Evolutionary conservation across 1,140 invertebrate genomes (phyloP), one percentile per base, ranked within the genome.

Genomic region (Stegodyphus dumicola): DNA sequence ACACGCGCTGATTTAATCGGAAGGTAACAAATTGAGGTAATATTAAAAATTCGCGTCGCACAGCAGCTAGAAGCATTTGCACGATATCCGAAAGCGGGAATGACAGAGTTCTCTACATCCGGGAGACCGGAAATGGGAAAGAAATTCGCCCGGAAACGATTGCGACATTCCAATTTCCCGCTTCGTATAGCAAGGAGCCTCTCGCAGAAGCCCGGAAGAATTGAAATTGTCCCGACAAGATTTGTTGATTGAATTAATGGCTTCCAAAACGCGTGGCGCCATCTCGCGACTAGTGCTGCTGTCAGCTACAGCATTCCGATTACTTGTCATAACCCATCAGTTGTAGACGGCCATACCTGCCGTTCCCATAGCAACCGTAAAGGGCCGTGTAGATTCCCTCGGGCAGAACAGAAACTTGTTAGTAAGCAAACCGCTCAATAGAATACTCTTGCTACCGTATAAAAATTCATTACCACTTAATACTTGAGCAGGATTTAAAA

Each of bases 211-310:
- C 54, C 77, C 77, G 77, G 77, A 70, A 79, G 77, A 79, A 70
- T 79, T 79, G 77, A 79, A 70, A 79, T 79, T 79, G 77, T 79
- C 77, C 70, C 65, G 49, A 53, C 65, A 56, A 67, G 65, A 66
- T 77, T 77, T 67, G 76, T 67, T 79, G 77, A 79, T 79, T 79
- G 77, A 79, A 79, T 79, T 79, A 79, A 79, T 79, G 71, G 71
- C 7, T 54, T 53, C 53, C 64, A 48, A 49, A 13, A 77, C 51
- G n/a, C 53, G 77, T 79, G 77, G 77, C 77, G 77, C 77, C 77
- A 79, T 79, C 77, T 79, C 65, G 77, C 48, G 77, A 53, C 6
- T 15, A 64, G 17, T 48, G 53, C 49, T 10, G 51, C 33, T 33
- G 33, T 33, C 33, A 33, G 33, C 33, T 33, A 33, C 33, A 33